Evolutionary conservation across 2,888 invertebrate species (phyloP).

Genomic region (Hirudinaria manillensis): DNA sequence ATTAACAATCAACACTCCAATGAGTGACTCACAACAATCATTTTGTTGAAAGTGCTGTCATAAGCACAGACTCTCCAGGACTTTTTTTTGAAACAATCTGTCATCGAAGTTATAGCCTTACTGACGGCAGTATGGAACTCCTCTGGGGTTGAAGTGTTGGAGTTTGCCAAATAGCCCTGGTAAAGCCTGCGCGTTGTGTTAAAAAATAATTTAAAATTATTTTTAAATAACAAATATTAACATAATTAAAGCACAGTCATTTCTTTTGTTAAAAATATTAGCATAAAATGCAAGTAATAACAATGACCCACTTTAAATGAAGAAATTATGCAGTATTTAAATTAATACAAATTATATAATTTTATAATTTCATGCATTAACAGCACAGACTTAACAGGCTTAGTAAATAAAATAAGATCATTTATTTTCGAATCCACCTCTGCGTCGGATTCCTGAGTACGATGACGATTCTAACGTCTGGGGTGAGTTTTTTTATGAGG

Average conservation of each 20-base stretch:
- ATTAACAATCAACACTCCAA: background rate
- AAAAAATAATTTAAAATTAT: background rate
- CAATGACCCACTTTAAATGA: too few species aligned
- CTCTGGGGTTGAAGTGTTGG: background rate
- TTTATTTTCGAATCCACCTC: too few species aligned
- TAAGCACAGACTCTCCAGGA: conserved; percentile 24
- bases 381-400: too few species aligned
- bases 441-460: conserved; percentile 34
- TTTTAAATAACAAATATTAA: too few species aligned
- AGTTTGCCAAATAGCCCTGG: background rate
- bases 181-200: background rate
- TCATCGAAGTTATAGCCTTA: conserved; percentile 24
- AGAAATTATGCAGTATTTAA: too few species aligned
- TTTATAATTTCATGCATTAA: too few species aligned
- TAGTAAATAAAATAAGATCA: too few species aligned
- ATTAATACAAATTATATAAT: too few species aligned
- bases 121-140: conserved; percentile 32
- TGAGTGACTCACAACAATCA: conserved; percentile 21
- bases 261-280: too few species aligned
- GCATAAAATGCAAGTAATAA: too few species aligned
- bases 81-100: conserved; percentile 20
- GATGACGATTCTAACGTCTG: conserved; percentile 31
- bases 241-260: too few species aligned
- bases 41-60: conserved; percentile 30
- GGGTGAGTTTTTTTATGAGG: conserved; percentile 32